A percentile compares a stretch with the other conserved stretches of the same genome.
Evolutionary conservation across 2,888 invertebrate genomes (phyloP).

Genomic region (Amphipoea lucens): DNA sequence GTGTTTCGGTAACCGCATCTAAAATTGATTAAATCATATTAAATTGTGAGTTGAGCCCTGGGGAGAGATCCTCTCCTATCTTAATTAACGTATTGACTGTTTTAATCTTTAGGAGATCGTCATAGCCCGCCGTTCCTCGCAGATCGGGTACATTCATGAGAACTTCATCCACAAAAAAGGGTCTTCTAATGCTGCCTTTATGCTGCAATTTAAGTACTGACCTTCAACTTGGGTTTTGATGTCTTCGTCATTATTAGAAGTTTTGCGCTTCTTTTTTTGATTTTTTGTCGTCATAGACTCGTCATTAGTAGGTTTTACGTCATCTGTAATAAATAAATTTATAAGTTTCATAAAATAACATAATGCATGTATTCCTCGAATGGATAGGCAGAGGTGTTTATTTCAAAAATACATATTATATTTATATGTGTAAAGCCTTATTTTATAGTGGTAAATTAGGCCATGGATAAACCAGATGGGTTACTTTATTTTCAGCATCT

Average conservation of each 20-base stretch:
- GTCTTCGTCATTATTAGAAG: constrained; percentile 63
- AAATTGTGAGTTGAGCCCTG: not conserved
- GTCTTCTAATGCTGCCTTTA: not conserved
- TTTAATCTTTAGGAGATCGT: not conserved
- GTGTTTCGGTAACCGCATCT: constrained; percentile 28
- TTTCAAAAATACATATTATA: not conserved
- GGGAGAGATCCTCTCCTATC: not conserved
- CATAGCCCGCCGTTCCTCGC: too few species aligned
- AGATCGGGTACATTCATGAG: not conserved
- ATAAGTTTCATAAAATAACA: not conserved
- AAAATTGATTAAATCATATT: constrained; percentile 18
- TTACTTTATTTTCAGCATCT: not conserved
- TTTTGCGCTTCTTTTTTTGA: constrained; percentile 70
- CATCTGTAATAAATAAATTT: constrained; percentile 58
- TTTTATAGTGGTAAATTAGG: not conserved
- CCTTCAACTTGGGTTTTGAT: constrained; percentile 45
- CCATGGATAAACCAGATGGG: not conserved
- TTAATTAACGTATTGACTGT: not conserved
- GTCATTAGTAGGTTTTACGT: constrained; percentile 33
- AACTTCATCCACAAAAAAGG: not conserved
- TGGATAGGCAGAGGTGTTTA: not conserved
- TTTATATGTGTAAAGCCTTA: not conserved
- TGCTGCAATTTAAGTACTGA: constrained; percentile 22
- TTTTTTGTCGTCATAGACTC: constrained; percentile 30
- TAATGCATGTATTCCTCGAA: not conserved